phyloP scores from a whole-genome alignment of 2,888 invertebrate species.

The Gymnoscelis rufifasciata region DNA sequence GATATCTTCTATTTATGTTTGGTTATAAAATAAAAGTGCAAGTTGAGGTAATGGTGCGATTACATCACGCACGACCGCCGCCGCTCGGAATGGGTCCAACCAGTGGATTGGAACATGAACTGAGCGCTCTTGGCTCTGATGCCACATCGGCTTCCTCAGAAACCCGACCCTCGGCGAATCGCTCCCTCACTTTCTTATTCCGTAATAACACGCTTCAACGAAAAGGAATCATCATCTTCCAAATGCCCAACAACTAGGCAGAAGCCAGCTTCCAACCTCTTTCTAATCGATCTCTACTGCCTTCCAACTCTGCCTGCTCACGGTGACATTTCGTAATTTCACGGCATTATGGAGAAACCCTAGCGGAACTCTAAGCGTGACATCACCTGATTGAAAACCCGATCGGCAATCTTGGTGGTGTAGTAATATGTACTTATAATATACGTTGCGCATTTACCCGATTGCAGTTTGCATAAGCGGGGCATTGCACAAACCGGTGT shows the following conservation, averaged over 20 bases:
- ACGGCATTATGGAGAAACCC: constrained; percentile 31
- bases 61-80: constrained; percentile 47
- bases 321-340: constrained; percentile 34
- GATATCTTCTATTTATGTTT: too few relatives aligned
- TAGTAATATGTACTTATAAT: constrained; percentile 25
- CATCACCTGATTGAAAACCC: constrained; percentile 21
- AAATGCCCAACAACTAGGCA: too few relatives aligned
- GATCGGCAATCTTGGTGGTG: constrained; percentile 14
- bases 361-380: constrained; percentile 25
- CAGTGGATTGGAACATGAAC: constrained; percentile 5
- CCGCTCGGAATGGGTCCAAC: constrained; percentile 35
- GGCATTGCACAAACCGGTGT: constrained; percentile 62
- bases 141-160: constrained; percentile 36
- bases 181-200: constrained; percentile 71
- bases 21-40: constrained; percentile 35
- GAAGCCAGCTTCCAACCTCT: too few relatives aligned
- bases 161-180: constrained; percentile 50
- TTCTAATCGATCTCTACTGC: too few relatives aligned
- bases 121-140: too few relatives aligned
- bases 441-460: constrained; percentile 58
- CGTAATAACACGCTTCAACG: constrained; percentile 62
- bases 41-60: constrained; percentile 43
- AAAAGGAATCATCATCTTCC: constrained; percentile 57
- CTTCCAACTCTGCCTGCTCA: background rate
- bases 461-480: constrained; percentile 68